phyloP scores from a whole-genome alignment of 2,888 invertebrate genomes.

The Macrophya annulata region DNA sequence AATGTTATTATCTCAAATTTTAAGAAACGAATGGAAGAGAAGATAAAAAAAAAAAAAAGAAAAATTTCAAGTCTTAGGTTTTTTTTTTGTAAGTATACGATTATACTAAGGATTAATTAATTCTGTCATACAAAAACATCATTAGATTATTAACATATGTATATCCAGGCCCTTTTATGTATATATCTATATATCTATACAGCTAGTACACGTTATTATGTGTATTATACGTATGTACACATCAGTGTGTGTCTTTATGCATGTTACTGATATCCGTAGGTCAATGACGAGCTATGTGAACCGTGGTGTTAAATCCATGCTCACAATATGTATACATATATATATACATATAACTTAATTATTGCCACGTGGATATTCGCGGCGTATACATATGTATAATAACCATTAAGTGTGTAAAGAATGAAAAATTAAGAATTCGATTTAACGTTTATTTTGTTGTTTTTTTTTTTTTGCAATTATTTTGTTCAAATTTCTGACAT shows the following conservation, averaged over 20 bases:
- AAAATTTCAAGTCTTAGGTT: neutral
- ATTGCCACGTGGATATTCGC: slow-evolving; percentile 10
- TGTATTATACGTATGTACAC: neutral
- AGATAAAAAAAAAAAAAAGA: neutral
- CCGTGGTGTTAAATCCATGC: neutral
- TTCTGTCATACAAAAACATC: neutral
- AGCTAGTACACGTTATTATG: neutral
- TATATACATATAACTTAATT: neutral
- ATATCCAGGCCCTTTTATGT: no score
- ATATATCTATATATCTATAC: neutral
- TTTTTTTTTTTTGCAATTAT: neutral
- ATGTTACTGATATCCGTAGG: slow-evolving; percentile 1
- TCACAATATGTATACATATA: neutral
- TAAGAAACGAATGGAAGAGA: no score
- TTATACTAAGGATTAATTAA: no score
- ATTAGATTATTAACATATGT: no score
- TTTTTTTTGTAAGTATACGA: neutral
- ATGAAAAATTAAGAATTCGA: neutral
- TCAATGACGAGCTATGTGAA: slow-evolving; percentile 12
- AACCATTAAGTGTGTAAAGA: neutral
- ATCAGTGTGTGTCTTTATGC: neutral
- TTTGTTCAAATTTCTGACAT: neutral
- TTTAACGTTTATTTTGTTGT: neutral
- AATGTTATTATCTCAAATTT: no score
- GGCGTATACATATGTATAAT: no score